These are phyloP conservation scores for Sinocyclocheilus grahami DNA, from an alignment of 2,113 vertebrate species.

Conservation along the genomic window DNA sequence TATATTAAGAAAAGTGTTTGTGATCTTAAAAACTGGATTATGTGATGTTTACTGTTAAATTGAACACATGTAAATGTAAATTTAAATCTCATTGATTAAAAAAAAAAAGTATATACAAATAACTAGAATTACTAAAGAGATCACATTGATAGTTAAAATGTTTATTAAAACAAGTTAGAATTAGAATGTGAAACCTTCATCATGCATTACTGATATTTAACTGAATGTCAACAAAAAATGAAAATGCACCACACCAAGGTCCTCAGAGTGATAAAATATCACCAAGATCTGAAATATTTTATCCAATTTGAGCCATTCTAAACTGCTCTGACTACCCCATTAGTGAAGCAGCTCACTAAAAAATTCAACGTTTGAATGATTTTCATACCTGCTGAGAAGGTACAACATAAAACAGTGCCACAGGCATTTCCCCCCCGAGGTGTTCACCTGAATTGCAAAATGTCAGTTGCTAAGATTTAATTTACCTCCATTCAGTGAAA, in stretches of 20 bases:
- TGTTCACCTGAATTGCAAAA: slow-evolving; percentile 11
- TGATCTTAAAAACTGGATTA: slow-evolving; percentile 35
- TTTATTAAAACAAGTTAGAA: no score
- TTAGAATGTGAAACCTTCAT: no score
- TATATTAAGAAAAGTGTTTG: slow-evolving; percentile 4
- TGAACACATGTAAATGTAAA: background rate
- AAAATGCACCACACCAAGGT: background rate
- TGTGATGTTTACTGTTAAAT: slow-evolving; percentile 1
- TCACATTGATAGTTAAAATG: no score
- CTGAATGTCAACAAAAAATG: no score
- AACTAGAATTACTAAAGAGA: no score
- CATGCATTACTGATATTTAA: no score
- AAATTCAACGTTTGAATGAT: background rate
- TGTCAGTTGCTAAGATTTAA: slow-evolving; percentile 39
- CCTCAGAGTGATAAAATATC: background rate
- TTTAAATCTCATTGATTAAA: no score
- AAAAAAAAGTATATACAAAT: no score
- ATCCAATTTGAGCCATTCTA: background rate
- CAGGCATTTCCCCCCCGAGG: background rate
- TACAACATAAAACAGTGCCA: background rate
- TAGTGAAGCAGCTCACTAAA: background rate
- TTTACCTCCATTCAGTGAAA: slow-evolving; percentile 13
- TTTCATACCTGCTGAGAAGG: background rate
- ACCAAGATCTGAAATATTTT: background rate
- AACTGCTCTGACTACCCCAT: background rate